A percentile compares a stretch with the other conserved stretches of the same genome.
Conservation (phyloP, 2,797 vertebrate genomes). For the Dromococcyx pavoninus region DNA sequence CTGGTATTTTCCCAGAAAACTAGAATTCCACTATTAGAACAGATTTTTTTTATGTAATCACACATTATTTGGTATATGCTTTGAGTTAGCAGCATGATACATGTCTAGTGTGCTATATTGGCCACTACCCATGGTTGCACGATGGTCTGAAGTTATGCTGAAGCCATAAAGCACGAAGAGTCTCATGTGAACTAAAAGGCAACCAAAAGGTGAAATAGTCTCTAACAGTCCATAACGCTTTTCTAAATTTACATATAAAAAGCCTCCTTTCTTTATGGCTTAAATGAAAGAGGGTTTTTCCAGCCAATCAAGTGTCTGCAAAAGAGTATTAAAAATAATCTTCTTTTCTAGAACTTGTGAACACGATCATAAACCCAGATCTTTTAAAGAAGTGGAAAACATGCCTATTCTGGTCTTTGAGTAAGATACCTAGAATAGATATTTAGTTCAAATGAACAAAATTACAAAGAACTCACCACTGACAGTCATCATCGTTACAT, state of each 20-base stretch:
- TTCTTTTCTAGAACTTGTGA: neutral
- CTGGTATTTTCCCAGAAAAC: neutral
- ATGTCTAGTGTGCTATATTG: neutral
- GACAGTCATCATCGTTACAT: conserved; percentile 93
- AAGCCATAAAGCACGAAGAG: neutral
- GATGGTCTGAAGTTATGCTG: neutral
- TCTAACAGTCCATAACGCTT: neutral
- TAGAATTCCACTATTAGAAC: neutral
- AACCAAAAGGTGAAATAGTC: neutral
- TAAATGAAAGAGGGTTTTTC: neutral
- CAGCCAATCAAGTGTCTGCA: neutral
- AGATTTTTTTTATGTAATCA: neutral
- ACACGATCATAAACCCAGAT: neutral
- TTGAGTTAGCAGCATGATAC: neutral
- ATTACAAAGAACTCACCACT: conserved; percentile 81
- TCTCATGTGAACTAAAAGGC: neutral
- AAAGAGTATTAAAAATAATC: neutral
- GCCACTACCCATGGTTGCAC: neutral
- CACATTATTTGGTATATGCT: neutral
- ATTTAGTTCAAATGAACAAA: neutral
- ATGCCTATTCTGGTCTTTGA: neutral
- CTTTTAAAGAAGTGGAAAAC: neutral
- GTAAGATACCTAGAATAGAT: neutral
- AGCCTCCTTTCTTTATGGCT: neutral
- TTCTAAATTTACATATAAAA: neutral